Percentiles rank a stretch among this genome's conserved stretches.
These are phyloP conservation scores for Noctua pronuba DNA, from an alignment of 2,888 invertebrate species.

Conservation along the genomic window DNA sequence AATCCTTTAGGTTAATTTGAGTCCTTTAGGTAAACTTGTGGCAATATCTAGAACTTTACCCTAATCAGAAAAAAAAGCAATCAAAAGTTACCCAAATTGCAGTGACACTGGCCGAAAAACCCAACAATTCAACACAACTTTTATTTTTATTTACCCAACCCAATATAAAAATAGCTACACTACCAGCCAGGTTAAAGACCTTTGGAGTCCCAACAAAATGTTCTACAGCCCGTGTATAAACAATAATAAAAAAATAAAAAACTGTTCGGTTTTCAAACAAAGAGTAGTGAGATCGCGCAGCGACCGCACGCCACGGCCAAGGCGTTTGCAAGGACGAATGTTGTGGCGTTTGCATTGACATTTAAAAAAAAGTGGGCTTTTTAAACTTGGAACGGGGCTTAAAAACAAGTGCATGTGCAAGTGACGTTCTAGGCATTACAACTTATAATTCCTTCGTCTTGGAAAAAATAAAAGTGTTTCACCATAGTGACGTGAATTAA, in stretches of 20 bases:
- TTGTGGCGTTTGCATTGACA: constrained; percentile 63
- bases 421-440: constrained; percentile 7
- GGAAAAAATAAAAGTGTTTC: constrained; percentile 24
- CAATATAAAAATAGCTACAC: constrained; percentile 46
- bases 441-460: neutral
- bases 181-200: constrained; percentile 80
- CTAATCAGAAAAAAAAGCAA: neutral
- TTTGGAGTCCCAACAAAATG: constrained; percentile 73
- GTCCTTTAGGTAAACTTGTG: neutral
- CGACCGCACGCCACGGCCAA: constrained; percentile 84
- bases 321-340: constrained; percentile 84
- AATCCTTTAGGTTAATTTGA: neutral
- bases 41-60: neutral
- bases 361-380: constrained; percentile 55
- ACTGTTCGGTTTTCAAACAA: constrained; percentile 83
- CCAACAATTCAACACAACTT: constrained; percentile 27
- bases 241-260: constrained; percentile 79
- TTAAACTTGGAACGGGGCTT: constrained; percentile 43
- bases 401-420: constrained; percentile 42
- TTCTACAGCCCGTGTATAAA: constrained; percentile 76
- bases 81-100: neutral
- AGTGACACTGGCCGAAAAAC: constrained; percentile 39
- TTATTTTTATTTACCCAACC: constrained; percentile 57
- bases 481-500: constrained; percentile 19
- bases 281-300: constrained; percentile 82